Base-by-base conservation (phyloP, 2,113 vertebrate species). In the Sapayoa aenigma region DNA sequence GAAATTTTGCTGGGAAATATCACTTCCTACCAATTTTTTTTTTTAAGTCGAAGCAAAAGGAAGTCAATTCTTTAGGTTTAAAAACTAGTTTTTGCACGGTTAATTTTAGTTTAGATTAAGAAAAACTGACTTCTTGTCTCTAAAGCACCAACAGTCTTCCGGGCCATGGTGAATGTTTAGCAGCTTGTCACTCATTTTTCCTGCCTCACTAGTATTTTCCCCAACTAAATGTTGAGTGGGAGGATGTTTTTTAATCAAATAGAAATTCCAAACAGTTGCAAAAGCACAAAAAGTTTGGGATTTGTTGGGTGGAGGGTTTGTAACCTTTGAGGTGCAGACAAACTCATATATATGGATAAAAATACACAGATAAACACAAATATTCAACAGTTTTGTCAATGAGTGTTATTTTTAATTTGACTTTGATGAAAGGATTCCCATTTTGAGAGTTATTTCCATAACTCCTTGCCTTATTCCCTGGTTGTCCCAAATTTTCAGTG, bases 271-370 rank as follows among this genome's bases (percentile, higher is more conserved):
- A 80, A 55, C 18, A 2, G 30, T 47, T 59, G 9, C 16, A 89
- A 50, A 6, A 56, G 12, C 33, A 33, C 28, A 20, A 72, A 73
- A 63, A 80, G 7, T 19, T 93, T 33, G 30, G 39, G 18, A 39
- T 91, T 79, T 0, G 0, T 13, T 83, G 62, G 18, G 2, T 16
- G 27, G 41, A 63, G 3, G 2, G 15, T 21, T 22, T 46, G 18
- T 21, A 65, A 44, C 2, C 9, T 35, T 55, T 44, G 22, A 5
- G 8, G 3, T 3, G 9, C 14, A 37, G 28, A 58, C 22, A 79
- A 59, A 63, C n/a, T 18, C 5, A 3, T 52, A 13, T 11, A 5
- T 44, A 66, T 11, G 22, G 58, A 60, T 5, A 52, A 77, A 68
- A 24, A 63, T 8, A 62, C 2, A 22, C 2, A 39, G 25, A 24